A percentile compares a stretch with the other conserved stretches of the same genome.
Evolutionary conservation across 2,888 invertebrate genomes (phyloP).

Genomic region (Philaethria dido): DNA sequence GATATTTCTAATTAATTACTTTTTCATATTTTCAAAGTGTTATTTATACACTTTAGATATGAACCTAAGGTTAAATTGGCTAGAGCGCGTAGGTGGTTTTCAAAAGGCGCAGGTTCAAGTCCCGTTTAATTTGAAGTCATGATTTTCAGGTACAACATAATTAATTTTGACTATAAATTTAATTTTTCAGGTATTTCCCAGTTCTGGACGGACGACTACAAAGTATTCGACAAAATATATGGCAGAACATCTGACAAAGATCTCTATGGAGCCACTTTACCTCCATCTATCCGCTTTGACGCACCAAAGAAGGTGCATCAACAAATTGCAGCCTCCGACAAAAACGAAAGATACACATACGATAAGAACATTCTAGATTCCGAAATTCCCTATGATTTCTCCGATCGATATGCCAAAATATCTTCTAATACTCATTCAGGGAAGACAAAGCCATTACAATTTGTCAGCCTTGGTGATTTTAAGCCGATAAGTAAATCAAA

Average conservation of each 20-base stretch:
- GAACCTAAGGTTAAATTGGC: too few species aligned
- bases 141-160: too few species aligned
- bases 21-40: too few species aligned
- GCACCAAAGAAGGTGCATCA: conserved; percentile 48
- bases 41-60: too few species aligned
- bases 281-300: conserved; percentile 54
- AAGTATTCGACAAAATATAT: conserved; percentile 71
- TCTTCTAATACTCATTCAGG: conserved; percentile 47
- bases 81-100: too few species aligned
- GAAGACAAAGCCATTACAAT: conserved; percentile 53
- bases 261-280: conserved; percentile 64
- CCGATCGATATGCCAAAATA: conserved; percentile 55
- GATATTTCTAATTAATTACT: too few species aligned
- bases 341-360: conserved; percentile 55
- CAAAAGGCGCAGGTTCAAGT: too few species aligned
- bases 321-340: conserved; percentile 58
- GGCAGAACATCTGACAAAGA: conserved; percentile 75
- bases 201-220: conserved; percentile 76
- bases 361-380: conserved; percentile 50
- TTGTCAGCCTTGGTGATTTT: conserved; percentile 61
- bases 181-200: conserved; percentile 65
- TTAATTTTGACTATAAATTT: background rate
- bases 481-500: conserved; percentile 65
- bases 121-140: too few species aligned
- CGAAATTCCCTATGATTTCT: conserved; percentile 52